Evolutionary conservation across 2,888 invertebrate genomes (phyloP).

Genomic region (Xanthorhoe designata): DNA sequence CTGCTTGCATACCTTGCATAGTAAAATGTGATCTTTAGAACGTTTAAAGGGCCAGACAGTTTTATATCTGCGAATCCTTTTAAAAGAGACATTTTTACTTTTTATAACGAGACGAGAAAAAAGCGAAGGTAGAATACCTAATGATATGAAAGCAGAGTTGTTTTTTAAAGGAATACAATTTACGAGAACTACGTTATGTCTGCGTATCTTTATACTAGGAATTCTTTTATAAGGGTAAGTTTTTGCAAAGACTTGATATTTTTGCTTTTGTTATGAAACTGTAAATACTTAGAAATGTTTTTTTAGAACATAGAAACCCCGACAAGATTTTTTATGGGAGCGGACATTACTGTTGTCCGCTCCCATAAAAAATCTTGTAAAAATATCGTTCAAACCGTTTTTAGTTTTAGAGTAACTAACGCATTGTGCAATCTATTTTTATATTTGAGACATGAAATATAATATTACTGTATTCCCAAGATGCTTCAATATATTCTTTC

Average conservation of each 20-base stretch:
- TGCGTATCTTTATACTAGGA: not conserved
- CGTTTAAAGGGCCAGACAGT: conserved; percentile 11
- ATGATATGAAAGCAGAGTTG: conserved; percentile 22
- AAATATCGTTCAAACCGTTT: too few species aligned
- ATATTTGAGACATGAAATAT: too few species aligned
- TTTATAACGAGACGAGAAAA: conserved; percentile 8
- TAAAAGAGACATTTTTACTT: conserved; percentile 10
- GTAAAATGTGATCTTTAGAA: conserved; percentile 26
- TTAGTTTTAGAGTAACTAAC: too few species aligned
- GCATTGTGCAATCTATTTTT: too few species aligned
- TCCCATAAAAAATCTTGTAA: too few species aligned
- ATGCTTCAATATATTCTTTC: too few species aligned
- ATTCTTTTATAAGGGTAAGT: not conserved
- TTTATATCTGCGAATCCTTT: conserved; percentile 20
- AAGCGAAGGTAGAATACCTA: conserved; percentile 23
- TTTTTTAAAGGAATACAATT: conserved; percentile 16
- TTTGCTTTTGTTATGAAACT: too few species aligned
- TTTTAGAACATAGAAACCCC: too few species aligned
- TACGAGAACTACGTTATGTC: not conserved
- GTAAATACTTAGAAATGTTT: too few species aligned
- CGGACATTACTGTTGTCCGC: too few species aligned
- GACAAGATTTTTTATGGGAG: too few species aligned
- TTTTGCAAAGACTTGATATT: not conserved
- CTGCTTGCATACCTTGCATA: conserved; percentile 27
- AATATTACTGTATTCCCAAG: too few species aligned